phyloP scores from a whole-genome alignment of 1,140 invertebrate genomes.

The Hycleus phaleratus region DNA sequence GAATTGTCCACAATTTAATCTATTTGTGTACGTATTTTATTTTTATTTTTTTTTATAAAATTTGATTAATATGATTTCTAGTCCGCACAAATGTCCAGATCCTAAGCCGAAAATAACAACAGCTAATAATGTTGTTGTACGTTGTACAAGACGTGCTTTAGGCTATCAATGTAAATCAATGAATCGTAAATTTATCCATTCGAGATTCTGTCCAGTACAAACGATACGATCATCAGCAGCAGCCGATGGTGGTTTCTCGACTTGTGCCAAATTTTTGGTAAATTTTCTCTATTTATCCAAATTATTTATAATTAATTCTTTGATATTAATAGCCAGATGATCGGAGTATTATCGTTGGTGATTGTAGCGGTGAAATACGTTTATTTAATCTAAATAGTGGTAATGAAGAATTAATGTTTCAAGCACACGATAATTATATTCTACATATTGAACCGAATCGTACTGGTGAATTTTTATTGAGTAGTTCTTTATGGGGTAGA shows the following conservation, averaged over 20 bases:
- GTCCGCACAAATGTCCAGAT: constrained; percentile 90
- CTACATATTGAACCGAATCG: constrained; percentile 66
- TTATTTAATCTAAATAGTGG: constrained; percentile 77
- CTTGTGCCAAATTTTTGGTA: constrained; percentile 65
- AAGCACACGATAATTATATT: constrained; percentile 77
- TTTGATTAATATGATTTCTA: constrained; percentile 31
- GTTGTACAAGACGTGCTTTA: constrained; percentile 48
- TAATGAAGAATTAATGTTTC: constrained; percentile 67
- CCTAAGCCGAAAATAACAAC: constrained; percentile 63
- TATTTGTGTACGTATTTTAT: constrained; percentile 61
- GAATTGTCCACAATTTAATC: constrained; percentile 83
- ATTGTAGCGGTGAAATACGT: constrained; percentile 79
- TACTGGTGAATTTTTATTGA: constrained; percentile 72
- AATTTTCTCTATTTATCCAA: background rate
- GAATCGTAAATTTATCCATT: constrained; percentile 78
- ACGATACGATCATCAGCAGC: constrained; percentile 57
- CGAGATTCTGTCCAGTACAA: constrained; percentile 79
- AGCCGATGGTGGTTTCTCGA: constrained; percentile 72
- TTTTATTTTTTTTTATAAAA: background rate
- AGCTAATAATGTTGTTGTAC: constrained; percentile 62
- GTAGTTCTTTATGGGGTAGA: constrained; percentile 74
- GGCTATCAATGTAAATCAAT: constrained; percentile 53
- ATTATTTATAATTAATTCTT: constrained; percentile 4
- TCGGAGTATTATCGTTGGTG: constrained; percentile 76
- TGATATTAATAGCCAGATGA: constrained; percentile 57